phyloP scores from a whole-genome alignment of 2,797 vertebrate species.

The Sebastes dallii region DNA sequence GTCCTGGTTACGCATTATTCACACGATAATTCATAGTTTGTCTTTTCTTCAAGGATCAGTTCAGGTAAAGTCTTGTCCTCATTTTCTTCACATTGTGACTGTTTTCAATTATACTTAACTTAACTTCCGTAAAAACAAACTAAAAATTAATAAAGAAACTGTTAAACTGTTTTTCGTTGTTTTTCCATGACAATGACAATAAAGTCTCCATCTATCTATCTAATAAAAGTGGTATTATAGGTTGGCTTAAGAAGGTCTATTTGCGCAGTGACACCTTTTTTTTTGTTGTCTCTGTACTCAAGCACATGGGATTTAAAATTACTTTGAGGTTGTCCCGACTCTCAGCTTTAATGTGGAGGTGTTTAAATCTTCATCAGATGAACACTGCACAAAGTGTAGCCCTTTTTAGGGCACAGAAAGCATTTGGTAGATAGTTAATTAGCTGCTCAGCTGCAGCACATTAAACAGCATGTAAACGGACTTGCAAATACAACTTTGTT shows the following conservation, averaged over 20 bases:
- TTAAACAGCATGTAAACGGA: background rate
- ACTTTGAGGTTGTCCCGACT: background rate
- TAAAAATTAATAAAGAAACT: background rate
- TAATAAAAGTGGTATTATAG: slow-evolving; percentile 1
- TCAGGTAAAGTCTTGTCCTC: background rate
- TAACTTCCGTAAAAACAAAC: background rate
- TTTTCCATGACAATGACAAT: too few species aligned
- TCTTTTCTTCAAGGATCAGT: background rate
- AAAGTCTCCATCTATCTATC: too few species aligned
- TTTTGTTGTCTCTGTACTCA: background rate
- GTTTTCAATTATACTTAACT: background rate
- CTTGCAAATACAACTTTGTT: background rate
- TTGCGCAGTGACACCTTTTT: background rate
- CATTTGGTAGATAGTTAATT: background rate
- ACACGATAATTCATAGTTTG: background rate
- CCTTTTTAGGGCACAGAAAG: background rate
- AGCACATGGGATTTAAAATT: background rate
- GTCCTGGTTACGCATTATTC: background rate
- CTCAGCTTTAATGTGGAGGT: background rate
- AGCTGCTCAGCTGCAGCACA: background rate
- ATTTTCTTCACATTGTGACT: background rate
- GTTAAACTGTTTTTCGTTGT: too few species aligned
- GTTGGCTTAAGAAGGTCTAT: background rate
- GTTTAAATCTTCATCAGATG: background rate
- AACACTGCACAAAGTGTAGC: background rate